Percentiles rank a stretch among this genome's conserved stretches.
These are phyloP conservation scores for Leptopilina myrica DNA, from an alignment of 2,888 invertebrate species.

Conservation along the genomic window DNA sequence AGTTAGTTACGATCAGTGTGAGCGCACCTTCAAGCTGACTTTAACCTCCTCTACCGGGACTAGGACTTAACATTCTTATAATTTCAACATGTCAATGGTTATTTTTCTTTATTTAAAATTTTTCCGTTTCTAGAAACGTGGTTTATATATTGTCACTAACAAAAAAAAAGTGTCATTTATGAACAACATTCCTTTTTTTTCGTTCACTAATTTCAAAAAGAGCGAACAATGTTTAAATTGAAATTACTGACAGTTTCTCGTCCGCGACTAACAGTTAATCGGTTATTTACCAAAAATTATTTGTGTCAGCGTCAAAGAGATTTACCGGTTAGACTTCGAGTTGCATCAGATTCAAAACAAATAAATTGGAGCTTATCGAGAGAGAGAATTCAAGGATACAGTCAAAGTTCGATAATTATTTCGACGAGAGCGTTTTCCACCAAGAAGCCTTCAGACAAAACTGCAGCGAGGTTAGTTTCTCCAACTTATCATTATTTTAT, in stretches of 20 bases:
- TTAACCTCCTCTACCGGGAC: no score
- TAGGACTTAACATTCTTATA: no score
- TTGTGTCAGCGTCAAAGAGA: conserved; percentile 40
- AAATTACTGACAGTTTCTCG: conserved; percentile 66
- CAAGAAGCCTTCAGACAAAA: conserved; percentile 61
- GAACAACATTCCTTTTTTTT: no score
- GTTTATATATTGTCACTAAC: no score
- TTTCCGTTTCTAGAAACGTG: no score
- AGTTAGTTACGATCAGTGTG: no score
- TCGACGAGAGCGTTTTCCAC: conserved; percentile 62
- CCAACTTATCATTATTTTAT: background rate
- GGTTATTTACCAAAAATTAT: conserved; percentile 50
- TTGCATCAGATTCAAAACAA: conserved; percentile 12
- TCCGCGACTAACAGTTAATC: conserved; percentile 58
- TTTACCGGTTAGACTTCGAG: conserved; percentile 17
- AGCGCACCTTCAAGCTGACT: no score
- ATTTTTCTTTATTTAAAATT: no score
- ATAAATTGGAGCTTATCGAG: conserved; percentile 42
- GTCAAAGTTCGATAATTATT: conserved; percentile 54
- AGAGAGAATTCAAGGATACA: conserved; percentile 50
- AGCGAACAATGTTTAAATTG: background rate
- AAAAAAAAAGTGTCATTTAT: no score
- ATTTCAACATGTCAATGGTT: no score
- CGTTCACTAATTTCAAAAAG: background rate
- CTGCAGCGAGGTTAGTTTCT: conserved; percentile 60